Evolutionary conservation across 1,140 invertebrate species (phyloP).

Genomic region (Hermetia illucens): DNA sequence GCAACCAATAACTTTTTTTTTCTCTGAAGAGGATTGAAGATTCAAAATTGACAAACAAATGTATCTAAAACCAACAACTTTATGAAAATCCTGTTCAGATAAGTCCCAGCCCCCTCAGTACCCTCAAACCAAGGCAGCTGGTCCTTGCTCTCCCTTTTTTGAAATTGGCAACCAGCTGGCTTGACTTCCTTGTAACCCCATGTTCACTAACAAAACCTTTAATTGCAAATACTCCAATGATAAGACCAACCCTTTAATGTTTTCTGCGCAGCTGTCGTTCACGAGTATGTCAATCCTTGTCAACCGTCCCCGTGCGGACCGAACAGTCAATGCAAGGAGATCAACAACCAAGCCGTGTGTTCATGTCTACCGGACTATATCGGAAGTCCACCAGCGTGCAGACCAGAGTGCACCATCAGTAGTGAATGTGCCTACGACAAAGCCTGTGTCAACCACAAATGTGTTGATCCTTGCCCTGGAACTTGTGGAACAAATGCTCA

Average conservation of each 20-base stretch:
- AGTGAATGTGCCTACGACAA: slow-evolving; percentile 51
- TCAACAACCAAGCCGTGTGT: slow-evolving; percentile 47
- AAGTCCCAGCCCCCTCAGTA: slow-evolving; percentile 12
- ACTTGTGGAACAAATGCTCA: slow-evolving; percentile 43
- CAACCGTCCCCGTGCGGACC: slow-evolving; percentile 48
- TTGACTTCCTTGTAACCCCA: no score
- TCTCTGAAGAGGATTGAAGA: no score
- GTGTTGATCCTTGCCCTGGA: slow-evolving; percentile 55
- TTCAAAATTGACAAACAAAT: no score
- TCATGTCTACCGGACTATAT: slow-evolving; percentile 53
- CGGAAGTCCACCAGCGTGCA: slow-evolving; percentile 62
- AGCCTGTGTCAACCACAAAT: slow-evolving; percentile 54
- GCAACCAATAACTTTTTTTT: slow-evolving; percentile 36
- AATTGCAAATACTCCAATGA: no score
- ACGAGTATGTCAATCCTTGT: slow-evolving; percentile 36
- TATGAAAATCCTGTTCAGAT: slow-evolving; percentile 9
- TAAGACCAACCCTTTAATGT: no score
- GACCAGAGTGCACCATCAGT: slow-evolving; percentile 48
- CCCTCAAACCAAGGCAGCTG: no score
- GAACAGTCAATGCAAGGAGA: slow-evolving; percentile 55
- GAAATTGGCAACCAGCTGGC: no score
- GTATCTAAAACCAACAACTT: no score
- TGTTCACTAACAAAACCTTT: no score
- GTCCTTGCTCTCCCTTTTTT: no score
- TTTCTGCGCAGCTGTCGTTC: no score